Percentiles rank a stretch among this genome's conserved stretches.
Evolutionary conservation across 2,113 vertebrate species (phyloP).

Genomic region (Malaclemys terrapin): DNA sequence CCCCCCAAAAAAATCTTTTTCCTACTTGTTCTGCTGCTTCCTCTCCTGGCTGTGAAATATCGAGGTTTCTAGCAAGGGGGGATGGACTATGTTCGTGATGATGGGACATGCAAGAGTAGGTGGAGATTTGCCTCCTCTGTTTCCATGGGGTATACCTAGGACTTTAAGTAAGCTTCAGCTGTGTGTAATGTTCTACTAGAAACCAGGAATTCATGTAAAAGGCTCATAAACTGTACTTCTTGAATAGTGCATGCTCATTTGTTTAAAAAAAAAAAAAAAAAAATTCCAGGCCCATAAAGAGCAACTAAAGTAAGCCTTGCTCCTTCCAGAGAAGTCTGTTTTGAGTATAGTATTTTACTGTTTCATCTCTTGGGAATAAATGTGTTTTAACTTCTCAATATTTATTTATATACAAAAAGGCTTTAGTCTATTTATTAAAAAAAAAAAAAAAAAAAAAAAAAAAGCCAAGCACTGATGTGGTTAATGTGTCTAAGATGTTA

Average conservation of each 20-base stretch:
- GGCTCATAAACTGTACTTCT: background rate
- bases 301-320: background rate
- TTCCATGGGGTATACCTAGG: conserved; percentile 57
- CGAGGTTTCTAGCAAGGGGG: background rate
- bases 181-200: background rate
- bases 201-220: background rate
- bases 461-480: background rate
- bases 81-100: conserved; percentile 14
- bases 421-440: background rate
- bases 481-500: background rate
- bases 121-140: conserved; percentile 43
- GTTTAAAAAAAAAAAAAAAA: background rate
- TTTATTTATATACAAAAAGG: background rate
- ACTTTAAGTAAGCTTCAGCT: conserved; percentile 12
- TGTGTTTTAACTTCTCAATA: background rate
- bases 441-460: background rate
- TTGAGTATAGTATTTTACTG: background rate
- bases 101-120: conserved; percentile 60
- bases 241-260: background rate
- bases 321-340: background rate
- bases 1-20: background rate
- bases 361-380: background rate
- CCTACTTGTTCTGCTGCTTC: background rate
- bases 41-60: background rate
- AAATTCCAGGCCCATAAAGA: background rate